Evolutionary conservation across 2,888 invertebrate genomes (phyloP), one percentile per base, ranked within the genome.

Genomic region (Catocala nupta): DNA sequence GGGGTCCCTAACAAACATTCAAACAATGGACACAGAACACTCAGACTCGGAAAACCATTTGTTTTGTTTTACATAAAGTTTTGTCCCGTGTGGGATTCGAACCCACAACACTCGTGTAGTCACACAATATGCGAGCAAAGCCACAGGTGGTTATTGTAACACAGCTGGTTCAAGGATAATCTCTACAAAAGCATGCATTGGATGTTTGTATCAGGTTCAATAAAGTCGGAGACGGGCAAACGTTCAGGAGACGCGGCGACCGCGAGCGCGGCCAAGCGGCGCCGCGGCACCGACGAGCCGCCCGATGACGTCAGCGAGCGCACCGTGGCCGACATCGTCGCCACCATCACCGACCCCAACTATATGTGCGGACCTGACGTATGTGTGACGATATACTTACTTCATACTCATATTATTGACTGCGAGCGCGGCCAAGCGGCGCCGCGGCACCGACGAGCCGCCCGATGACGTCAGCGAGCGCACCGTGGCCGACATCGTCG

Each of bases 361-460:
- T 96, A 97, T 71, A 97, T 97, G 96, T 96, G 96, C 61, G 97
- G 97, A 3, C 97, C 97, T 1, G 97, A 97, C 85, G 97, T 96
- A 78, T 92, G 94, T 8, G 0, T n/a, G n/a, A n/a, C n/a, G n/a
- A n/a, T n/a, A n/a, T n/a, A n/a, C n/a, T n/a, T n/a, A n/a, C n/a
- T n/a, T n/a, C n/a, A n/a, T n/a, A n/a, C n/a, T n/a, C n/a, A n/a
- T n/a, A n/a, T n/a, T n/a, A n/a, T n/a, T n/a, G 39, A 33, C 5
- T 11, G 51, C 51, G 0, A 52, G 63, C 43, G 88, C 85, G 0
- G 89, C 84, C 49, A 94, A 91, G 65, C 88, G 94, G 42, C 85
- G 94, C 1, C 87, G 93, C 0, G 75, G 87, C 0, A 75, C 75
- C 0, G 91, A 90, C 51, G 92, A 90, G 11, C 65, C 80, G 4